A percentile compares a stretch with the other conserved stretches of the same genome.
phyloP scores from a whole-genome alignment of 2,888 invertebrate genomes.

The Eurytoma californica region DNA sequence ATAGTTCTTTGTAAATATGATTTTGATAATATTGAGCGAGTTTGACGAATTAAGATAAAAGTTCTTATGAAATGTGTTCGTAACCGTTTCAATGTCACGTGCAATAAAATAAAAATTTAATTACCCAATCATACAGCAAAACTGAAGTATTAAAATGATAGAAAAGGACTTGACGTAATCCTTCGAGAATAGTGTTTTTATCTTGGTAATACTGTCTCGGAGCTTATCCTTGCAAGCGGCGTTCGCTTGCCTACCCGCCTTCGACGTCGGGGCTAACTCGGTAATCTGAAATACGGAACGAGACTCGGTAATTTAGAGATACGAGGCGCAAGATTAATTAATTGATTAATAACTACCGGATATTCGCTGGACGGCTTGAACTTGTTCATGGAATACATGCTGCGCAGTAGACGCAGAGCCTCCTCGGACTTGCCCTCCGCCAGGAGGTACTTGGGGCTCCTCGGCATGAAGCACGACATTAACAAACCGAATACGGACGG shows the following conservation, averaged over 20 bases:
- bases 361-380: slow-evolving; percentile 80
- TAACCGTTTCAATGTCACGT: too few relatives aligned
- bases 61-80: too few relatives aligned
- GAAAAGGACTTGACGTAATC: slow-evolving; percentile 80
- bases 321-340: slow-evolving; percentile 59
- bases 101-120: slow-evolving; percentile 18
- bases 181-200: slow-evolving; percentile 80
- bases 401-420: slow-evolving; percentile 80
- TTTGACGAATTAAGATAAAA: too few relatives aligned
- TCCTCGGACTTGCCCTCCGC: slow-evolving; percentile 80
- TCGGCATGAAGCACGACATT: slow-evolving; percentile 80
- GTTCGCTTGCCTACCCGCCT: slow-evolving; percentile 14
- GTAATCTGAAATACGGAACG: slow-evolving; percentile 30
- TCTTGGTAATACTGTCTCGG: slow-evolving; percentile 72
- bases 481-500: slow-evolving; percentile 83
- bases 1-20: too few relatives aligned
- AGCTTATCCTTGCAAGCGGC: slow-evolving; percentile 23
- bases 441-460: slow-evolving; percentile 88
- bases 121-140: slow-evolving; percentile 82
- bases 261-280: slow-evolving; percentile 13
- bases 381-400: slow-evolving; percentile 82
- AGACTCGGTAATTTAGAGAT: background rate
- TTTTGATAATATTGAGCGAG: too few relatives aligned
- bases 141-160: slow-evolving; percentile 81
- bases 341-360: slow-evolving; percentile 77